These are phyloP conservation scores for Ursus arctos DNA, from an alignment of 2,113 vertebrate species.

Conservation along the genomic window DNA sequence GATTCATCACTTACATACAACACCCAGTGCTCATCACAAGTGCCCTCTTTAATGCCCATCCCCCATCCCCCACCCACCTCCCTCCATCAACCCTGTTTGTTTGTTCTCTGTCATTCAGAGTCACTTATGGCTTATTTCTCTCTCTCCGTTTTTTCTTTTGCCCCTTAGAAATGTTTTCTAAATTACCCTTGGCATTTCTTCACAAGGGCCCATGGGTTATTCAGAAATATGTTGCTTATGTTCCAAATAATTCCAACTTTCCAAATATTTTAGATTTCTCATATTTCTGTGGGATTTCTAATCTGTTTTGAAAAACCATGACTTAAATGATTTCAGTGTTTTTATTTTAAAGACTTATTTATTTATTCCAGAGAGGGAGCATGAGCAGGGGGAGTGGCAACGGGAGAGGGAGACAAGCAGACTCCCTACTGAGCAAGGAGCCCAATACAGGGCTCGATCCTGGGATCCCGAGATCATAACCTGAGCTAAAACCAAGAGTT, in stretches of 20 bases:
- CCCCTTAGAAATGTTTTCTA: background rate
- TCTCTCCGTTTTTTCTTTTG: background rate
- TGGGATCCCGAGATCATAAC: too few species aligned
- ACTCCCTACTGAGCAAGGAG: too few species aligned
- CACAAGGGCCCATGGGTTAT: background rate
- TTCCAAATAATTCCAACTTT: conserved; percentile 36
- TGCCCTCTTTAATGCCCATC: background rate
- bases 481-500: too few species aligned
- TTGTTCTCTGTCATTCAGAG: background rate
- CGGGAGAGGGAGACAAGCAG: too few species aligned
- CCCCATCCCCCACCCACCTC: background rate
- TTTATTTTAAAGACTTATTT: background rate
- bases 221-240: conserved; percentile 27
- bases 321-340: background rate
- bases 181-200: background rate
- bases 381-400: too few species aligned
- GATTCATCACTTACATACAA: too few species aligned
- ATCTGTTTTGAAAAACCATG: background rate
- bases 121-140: background rate
- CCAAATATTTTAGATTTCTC: conserved; percentile 21
- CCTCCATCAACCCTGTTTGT: background rate
- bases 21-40: too few species aligned
- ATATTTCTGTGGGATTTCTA: background rate
- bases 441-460: too few species aligned
- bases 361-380: too few species aligned